These are phyloP conservation scores for Cylloceria caligata DNA, from an alignment of 2,888 invertebrate species.

Conservation along the genomic window DNA sequence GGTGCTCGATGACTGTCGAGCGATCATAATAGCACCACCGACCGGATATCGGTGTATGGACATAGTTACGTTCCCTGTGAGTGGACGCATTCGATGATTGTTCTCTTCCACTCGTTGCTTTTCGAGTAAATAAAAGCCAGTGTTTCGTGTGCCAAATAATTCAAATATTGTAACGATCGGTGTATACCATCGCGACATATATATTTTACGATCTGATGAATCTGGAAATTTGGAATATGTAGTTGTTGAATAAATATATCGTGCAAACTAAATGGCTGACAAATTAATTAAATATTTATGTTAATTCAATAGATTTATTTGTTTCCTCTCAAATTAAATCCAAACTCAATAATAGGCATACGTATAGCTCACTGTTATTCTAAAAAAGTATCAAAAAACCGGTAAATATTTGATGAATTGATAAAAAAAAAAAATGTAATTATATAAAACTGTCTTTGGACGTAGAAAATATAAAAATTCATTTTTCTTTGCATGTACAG, in stretches of 20 bases:
- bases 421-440: too few species aligned
- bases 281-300: neutral
- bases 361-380: too few species aligned
- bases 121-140: slow-evolving; percentile 23
- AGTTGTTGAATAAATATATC: neutral
- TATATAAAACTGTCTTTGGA: too few species aligned
- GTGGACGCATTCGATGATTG: slow-evolving; percentile 14
- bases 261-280: neutral
- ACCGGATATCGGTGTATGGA: slow-evolving; percentile 40
- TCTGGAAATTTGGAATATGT: neutral
- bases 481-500: too few species aligned
- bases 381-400: too few species aligned
- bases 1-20: slow-evolving; percentile 23
- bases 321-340: too few species aligned
- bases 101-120: slow-evolving; percentile 27
- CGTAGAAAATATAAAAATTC: too few species aligned
- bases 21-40: slow-evolving; percentile 37
- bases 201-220: neutral
- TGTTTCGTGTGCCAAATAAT: slow-evolving; percentile 1
- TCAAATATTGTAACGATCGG: slow-evolving; percentile 15
- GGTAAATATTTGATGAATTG: too few species aligned
- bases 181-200: neutral
- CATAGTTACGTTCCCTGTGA: slow-evolving; percentile 8
- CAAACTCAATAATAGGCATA: too few species aligned
- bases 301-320: too few species aligned